phyloP scores from a whole-genome alignment of 2,113 vertebrate species.

The Hippocampus zosterae region DNA sequence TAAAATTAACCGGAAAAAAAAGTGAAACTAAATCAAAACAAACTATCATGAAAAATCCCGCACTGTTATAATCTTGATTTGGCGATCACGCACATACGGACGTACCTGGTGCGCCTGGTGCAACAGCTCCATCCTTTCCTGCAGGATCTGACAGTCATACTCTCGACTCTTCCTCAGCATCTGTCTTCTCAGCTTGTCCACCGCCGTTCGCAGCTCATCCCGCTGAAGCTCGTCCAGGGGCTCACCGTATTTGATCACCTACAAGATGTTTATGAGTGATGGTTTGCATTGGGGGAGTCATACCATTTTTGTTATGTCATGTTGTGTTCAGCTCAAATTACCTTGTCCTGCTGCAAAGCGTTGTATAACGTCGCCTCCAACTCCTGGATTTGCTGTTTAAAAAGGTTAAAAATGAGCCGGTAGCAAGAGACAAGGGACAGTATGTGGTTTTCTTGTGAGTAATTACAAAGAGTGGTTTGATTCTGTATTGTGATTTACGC shows the following conservation, averaged over 20 bases:
- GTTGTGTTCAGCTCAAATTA: conserved; percentile 10
- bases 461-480: no score
- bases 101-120: conserved; percentile 97
- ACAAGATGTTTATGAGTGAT: background rate
- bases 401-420: background rate
- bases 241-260: conserved; percentile 91
- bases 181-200: conserved; percentile 92
- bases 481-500: no score
- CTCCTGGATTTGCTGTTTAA: conserved; percentile 93
- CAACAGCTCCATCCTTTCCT: conserved; percentile 96
- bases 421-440: no score
- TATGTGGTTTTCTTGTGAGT: no score
- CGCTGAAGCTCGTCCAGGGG: conserved; percentile 89
- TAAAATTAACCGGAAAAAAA: no score
- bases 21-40: no score
- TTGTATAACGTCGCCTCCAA: conserved; percentile 98
- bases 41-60: no score
- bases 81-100: background rate
- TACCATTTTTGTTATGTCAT: no score
- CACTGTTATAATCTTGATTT: background rate
- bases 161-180: conserved; percentile 97
- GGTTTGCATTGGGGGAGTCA: no score
- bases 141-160: conserved; percentile 95
- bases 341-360: conserved; percentile 95
- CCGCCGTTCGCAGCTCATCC: conserved; percentile 88